Evolutionary conservation across 1,140 invertebrate species (phyloP), one percentile per base, ranked within the genome.

Genomic region (Xylocopa sonorina): DNA sequence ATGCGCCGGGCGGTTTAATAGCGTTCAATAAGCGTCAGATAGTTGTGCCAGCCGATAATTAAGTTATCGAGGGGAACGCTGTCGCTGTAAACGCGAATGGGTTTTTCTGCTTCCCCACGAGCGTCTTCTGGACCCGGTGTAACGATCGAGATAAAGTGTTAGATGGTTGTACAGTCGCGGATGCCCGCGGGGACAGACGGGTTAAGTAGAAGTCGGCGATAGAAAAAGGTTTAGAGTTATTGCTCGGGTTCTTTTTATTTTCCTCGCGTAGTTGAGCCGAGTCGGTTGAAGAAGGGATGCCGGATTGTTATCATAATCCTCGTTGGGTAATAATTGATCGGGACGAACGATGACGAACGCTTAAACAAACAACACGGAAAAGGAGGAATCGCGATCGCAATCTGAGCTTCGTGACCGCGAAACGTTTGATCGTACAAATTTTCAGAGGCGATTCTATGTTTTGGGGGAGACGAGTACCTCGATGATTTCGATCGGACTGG

Each of bases 241-340:
- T 10, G 63, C 27, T 66, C 4, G 6, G 9, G 38, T 48, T 32
- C 7, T 46, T 51, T 3, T 0, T 4, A n/a, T 34, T 21, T 0
- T 57, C 4, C 4, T 32, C 27, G 2, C 24, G 0, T 51, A 1
- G 50, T 27, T 27, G 24, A 2, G 12, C 14, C 10, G 18, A 46
- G 16, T 27, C 21, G 63, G 43, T 71, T 21, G 12, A 18, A 1
- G 12, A 18, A 1, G 55, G 7, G 18, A 72, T 41, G 7, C 21
- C 34, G 3, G 69, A 72, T 60, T 18, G 12, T 34, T 72, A 72
- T 60, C 69, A 14, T 6, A 41, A 51, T 51, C 24, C 72, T 64
- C 18, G 72, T 64, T 64, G n/a, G n/a, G 46, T 51, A 64, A 53
- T 51, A 74, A 74, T 64, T 74, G 64, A 74, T 74, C 58, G 48